Base-by-base conservation (phyloP, 2,888 invertebrate genomes). In the Caenorhabditis macrosperma region DNA sequence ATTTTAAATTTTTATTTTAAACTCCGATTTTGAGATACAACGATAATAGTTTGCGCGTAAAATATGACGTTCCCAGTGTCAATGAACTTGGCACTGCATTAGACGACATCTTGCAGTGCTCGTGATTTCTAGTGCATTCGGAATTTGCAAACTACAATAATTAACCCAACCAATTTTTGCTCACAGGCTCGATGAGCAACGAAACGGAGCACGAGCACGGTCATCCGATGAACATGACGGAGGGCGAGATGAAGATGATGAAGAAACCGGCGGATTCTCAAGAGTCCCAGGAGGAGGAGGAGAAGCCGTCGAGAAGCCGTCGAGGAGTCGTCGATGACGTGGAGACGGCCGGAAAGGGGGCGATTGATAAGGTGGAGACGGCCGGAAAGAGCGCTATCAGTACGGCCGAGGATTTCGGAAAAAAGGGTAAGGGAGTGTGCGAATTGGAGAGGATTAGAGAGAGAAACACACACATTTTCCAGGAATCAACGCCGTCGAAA, bases 251-350 rank as follows among this genome's bases (percentile, higher is more conserved):
- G 30, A n/a, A 12, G 7, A 6, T 2, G n/a, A 54, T n/a, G 55
- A 35, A 55, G 5, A 17, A 33, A 17, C 9, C 54, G n/a, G n/a
- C 4, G 9, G 4, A 28, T 15, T 17, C 46, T 2, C 24, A 50
- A 26, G 50, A 30, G 10, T 35, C 55, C 22, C 15, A 4, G 6
- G 52, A 54, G 2, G 3, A 3, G 6, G 57, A 38, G 5, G 57
- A 57, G 9, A 2, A 5, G 7, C 7, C 12, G 22, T 1, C 24
- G 7, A n/a, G 57, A 57, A 57, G 24, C 12, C 55, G 55, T 17
- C 57, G 57, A 1, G 38, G 57, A 38, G n/a, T 57, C 20, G 20
- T 24, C 12, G 38, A 57, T 15, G 57, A 38, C 38, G 20, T 57
- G 12, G 38, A 57, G 15, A 6, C 22, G 2, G 57, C 57, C 33